Percentiles rank a stretch among this genome's conserved stretches.
These are phyloP conservation scores for Plebejus melissa DNA, from an alignment of 2,888 invertebrate genomes.

Conservation along the genomic window DNA sequence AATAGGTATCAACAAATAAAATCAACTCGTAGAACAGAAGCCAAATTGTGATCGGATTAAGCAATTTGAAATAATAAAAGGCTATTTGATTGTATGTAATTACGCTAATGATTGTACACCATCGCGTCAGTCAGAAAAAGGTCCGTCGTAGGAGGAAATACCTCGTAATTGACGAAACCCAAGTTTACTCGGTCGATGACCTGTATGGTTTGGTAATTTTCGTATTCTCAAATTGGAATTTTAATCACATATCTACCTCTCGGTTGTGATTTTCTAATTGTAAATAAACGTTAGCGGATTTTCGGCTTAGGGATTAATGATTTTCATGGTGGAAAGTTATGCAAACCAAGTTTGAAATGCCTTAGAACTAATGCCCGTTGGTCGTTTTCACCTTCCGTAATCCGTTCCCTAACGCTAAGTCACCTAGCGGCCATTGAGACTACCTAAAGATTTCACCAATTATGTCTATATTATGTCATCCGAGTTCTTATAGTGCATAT, in stretches of 20 bases:
- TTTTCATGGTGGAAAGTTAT: neutral
- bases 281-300: neutral
- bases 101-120: slow-evolving; percentile 11
- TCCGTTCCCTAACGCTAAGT: too few relatives aligned
- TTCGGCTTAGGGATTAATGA: neutral
- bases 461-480: too few relatives aligned
- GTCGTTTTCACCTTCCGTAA: too few relatives aligned
- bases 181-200: slow-evolving; percentile 14
- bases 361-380: neutral
- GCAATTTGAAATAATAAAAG: slow-evolving; percentile 19
- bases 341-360: neutral
- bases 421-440: too few relatives aligned
- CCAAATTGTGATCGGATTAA: slow-evolving; percentile 15
- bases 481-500: too few relatives aligned
- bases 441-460: too few relatives aligned
- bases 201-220: neutral
- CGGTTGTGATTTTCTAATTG: neutral
- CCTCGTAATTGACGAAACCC: slow-evolving; percentile 8
- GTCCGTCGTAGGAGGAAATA: slow-evolving; percentile 16
- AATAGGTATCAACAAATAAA: neutral
- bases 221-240: neutral
- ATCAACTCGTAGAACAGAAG: neutral
- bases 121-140: slow-evolving; percentile 10
- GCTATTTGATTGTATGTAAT: slow-evolving; percentile 25
- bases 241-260: neutral